Base-by-base conservation (phyloP, 2,888 invertebrate species). In the Priapulus caudatus region DNA sequence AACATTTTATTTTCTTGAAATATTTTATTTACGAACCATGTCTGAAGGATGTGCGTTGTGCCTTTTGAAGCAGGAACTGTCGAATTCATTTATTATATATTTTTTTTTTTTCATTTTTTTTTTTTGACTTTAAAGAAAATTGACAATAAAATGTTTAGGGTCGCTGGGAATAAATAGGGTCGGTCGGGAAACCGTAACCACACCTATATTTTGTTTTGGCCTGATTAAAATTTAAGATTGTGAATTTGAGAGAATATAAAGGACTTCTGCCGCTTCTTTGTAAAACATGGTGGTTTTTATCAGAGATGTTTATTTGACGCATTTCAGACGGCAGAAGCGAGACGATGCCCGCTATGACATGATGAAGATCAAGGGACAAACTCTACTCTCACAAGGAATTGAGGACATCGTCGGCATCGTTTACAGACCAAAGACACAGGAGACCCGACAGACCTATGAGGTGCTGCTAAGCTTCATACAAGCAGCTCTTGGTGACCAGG, bases 381-480 rank as follows among this genome's bases (percentile, higher is more conserved):
- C 86, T 0, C 74, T 86, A 1, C 77, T 90, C 0, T 87, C 88
- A 50, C 89, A 92, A 54, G 85, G 84, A 46, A 82, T 86, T 15
- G 91, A 92, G 64, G 92, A 93, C 68, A 82, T 92, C 74, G 89
- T 90, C 0, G 93, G 93, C 2, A 90, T 92, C 58, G 78, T 93
- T 53, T 97, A 97, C 73, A 78, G 92, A 20, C 98, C 98, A 0
- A 85, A 97, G 68, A 97, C 97, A 0, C 91, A 92, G 69, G 97
- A 98, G 73, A 98, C 98, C 0, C 78, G 92, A 43, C 92, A 97
- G 67, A 97, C 95, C 0, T 98, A 97, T 64, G 97, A 97, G 70
- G 83, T 95, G 43, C 75, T 98, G 48, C 75, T 99, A 23, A 91
- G 90, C 60, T 93, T 97, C 67, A 88, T 99, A 70, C 95, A 97